A percentile compares a stretch with the other conserved stretches of the same genome.
Evolutionary conservation across 2,113 vertebrate genomes (phyloP).

Genomic region (Pantherophis guttatus): DNA sequence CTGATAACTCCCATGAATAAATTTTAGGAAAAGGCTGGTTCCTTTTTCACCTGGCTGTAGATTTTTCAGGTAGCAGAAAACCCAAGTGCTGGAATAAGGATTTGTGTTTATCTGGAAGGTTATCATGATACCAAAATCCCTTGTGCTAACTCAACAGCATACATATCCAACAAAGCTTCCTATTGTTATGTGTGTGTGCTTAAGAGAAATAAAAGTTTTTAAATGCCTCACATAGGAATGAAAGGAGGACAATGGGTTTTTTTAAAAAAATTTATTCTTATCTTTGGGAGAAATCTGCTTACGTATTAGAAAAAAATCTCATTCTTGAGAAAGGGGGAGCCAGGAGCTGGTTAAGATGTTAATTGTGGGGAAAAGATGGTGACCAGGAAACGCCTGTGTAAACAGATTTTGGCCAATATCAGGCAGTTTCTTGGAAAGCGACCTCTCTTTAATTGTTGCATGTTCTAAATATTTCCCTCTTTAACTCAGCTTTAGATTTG

Average conservation of each 20-base stretch:
- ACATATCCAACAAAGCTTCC: neutral
- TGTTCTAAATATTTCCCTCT: neutral
- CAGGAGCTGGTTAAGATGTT: neutral
- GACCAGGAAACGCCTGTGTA: constrained; percentile 29
- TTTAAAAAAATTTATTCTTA: constrained; percentile 2
- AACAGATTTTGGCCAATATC: neutral
- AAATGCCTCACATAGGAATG: neutral
- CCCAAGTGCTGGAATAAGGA: neutral
- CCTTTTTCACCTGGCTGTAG: neutral
- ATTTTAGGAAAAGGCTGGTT: neutral
- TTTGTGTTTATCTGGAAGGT: neutral
- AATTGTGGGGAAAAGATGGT: neutral
- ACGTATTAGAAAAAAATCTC: neutral
- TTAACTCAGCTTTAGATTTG: constrained; percentile 5
- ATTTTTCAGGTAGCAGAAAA: neutral
- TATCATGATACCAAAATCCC: neutral
- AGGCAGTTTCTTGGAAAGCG: neutral
- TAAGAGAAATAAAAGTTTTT: neutral
- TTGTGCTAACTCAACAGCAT: neutral
- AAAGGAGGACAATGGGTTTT: neutral
- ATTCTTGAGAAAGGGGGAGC: neutral
- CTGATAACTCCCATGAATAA: neutral
- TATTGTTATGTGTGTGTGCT: neutral
- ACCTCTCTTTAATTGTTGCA: neutral
- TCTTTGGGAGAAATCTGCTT: neutral